These are phyloP conservation scores for Semnopithecus entellus DNA, from an alignment of 2,113 vertebrate genomes.

Conservation along the genomic window DNA sequence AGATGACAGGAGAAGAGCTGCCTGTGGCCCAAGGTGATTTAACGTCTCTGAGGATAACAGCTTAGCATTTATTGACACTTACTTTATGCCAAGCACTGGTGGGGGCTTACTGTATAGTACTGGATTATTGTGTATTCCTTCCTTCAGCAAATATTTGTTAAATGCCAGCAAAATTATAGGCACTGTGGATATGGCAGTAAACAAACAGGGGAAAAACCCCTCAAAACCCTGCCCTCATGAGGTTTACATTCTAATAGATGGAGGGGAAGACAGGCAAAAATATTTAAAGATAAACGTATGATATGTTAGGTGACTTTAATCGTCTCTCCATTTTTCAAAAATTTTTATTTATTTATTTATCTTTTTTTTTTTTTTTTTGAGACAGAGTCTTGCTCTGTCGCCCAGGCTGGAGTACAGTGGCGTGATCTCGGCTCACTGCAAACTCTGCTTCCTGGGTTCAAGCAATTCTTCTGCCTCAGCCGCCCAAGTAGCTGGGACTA, in stretches of 20 bases:
- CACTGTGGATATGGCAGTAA: neutral
- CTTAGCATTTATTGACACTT: neutral
- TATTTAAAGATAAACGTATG: neutral
- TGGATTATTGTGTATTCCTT: neutral
- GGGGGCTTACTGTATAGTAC: neutral
- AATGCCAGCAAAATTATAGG: neutral
- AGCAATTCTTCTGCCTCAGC: too few species aligned
- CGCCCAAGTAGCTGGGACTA: too few species aligned
- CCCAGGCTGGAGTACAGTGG: too few species aligned
- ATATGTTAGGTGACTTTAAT: neutral
- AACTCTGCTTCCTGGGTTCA: fast-evolving
- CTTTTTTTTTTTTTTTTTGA: too few species aligned
- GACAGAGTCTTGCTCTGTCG: too few species aligned
- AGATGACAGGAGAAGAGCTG: neutral
- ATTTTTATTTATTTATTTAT: too few species aligned
- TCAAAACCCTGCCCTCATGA: neutral
- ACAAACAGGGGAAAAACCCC: neutral
- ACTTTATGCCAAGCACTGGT: neutral
- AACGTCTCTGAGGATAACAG: neutral
- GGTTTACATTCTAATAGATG: neutral
- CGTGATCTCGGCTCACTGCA: too few species aligned
- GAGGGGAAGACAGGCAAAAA: neutral
- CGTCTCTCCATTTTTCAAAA: too few species aligned
- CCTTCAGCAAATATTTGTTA: neutral
- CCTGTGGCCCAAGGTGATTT: neutral